These are phyloP conservation scores for Aphidius colemani DNA, from an alignment of 2,888 invertebrate species.

Conservation along the genomic window DNA sequence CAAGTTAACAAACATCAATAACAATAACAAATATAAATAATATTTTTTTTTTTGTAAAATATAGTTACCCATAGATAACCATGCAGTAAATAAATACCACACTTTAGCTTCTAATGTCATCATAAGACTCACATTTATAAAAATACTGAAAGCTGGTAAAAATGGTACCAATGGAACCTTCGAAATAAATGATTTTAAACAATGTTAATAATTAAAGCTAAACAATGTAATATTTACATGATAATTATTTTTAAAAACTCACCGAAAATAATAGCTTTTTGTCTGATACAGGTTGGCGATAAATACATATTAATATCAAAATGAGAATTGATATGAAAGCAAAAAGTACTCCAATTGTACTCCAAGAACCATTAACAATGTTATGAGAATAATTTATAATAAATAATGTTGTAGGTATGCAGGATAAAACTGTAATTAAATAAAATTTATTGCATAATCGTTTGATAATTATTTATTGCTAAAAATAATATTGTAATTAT, in stretches of 20 bases:
- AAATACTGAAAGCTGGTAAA: conserved; percentile 78
- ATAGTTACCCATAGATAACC: conserved; percentile 68
- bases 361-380: conserved; percentile 35
- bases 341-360: conserved; percentile 33
- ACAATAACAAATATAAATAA: no score
- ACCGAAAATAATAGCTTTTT: conserved; percentile 55
- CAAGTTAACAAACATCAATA: background rate
- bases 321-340: conserved; percentile 37
- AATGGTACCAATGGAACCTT: conserved; percentile 85
- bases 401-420: conserved; percentile 38
- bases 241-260: conserved; percentile 21
- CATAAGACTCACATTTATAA: conserved; percentile 85
- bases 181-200: background rate
- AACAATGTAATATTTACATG: no score
- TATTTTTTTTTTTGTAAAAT: background rate
- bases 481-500: conserved; percentile 16
- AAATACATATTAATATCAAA: conserved; percentile 43
- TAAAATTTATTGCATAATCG: conserved; percentile 14
- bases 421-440: conserved; percentile 28
- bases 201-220: background rate
- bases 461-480: background rate
- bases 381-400: conserved; percentile 34
- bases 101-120: conserved; percentile 75
- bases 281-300: conserved; percentile 54
- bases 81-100: conserved; percentile 87